Evolutionary conservation across 1,140 invertebrate genomes (phyloP).

Genomic region (Psix sp.): DNA sequence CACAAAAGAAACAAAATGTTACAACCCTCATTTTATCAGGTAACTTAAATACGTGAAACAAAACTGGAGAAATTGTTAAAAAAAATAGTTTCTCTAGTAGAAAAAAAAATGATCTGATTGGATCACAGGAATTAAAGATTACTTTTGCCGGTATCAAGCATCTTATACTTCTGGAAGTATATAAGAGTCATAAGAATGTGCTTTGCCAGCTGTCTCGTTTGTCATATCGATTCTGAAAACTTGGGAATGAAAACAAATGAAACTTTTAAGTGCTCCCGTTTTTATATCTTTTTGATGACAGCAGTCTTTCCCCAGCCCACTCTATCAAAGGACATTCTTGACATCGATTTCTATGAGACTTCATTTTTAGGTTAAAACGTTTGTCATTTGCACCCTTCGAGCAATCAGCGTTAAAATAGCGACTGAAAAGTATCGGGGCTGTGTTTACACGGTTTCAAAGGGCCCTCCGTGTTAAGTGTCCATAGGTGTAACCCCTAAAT

Average conservation of each 20-base stretch:
- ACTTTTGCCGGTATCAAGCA: not conserved
- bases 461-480: constrained; percentile 39
- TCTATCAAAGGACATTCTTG: constrained; percentile 32
- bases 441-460: constrained; percentile 43
- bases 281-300: constrained; percentile 42
- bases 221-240: constrained; percentile 41
- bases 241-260: constrained; percentile 53
- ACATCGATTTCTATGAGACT: constrained; percentile 46
- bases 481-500: constrained; percentile 49
- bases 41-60: no score
- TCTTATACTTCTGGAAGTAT: no score
- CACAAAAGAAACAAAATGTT: no score
- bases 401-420: constrained; percentile 33
- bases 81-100: no score
- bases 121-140: no score
- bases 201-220: constrained; percentile 29
- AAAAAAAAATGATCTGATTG: no score
- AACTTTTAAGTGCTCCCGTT: constrained; percentile 40
- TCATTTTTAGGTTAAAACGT: constrained; percentile 50
- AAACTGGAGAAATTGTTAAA: no score
- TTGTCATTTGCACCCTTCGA: constrained; percentile 48
- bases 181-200: no score
- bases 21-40: no score
- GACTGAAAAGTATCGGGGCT: constrained; percentile 21
- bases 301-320: constrained; percentile 11